Evolutionary conservation across 2,113 vertebrate species (phyloP).

Genomic region (Zosterops hypoxanthus): DNA sequence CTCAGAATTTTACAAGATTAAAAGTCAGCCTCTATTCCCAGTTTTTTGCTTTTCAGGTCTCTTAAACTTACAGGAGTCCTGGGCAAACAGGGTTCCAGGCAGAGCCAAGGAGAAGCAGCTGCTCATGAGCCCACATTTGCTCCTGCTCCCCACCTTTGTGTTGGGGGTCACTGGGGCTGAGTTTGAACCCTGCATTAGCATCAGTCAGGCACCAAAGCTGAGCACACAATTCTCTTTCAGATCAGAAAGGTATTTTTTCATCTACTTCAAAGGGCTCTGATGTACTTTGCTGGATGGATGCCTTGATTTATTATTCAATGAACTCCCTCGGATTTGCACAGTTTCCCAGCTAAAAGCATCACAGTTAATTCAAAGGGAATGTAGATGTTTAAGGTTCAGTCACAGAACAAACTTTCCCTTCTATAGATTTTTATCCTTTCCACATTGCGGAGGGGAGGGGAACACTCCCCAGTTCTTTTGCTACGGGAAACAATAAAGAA

Average conservation of each 20-base stretch:
- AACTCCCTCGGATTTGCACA: not conserved
- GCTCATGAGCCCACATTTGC: not conserved
- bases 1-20: not conserved
- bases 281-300: not conserved
- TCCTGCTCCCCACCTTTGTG: not conserved
- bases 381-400: not conserved
- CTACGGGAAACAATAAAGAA: not conserved
- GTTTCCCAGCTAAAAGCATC: slow-evolving; percentile 41
- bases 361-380: slow-evolving; percentile 1
- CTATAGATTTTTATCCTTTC: not conserved
- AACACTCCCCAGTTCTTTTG: not conserved
- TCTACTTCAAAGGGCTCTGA: not conserved
- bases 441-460: not conserved
- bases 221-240: not conserved
- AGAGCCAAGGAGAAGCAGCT: not conserved
- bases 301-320: slow-evolving; percentile 37
- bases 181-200: not conserved
- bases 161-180: not conserved
- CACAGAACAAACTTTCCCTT: not conserved
- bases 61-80: not conserved
- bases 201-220: not conserved
- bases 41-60: not conserved
- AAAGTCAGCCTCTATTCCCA: not conserved
- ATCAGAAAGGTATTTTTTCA: not conserved
- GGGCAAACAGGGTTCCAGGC: not conserved